Percentiles rank a stretch among this genome's conserved stretches.
Evolutionary conservation across 2,888 invertebrate species (phyloP).

Genomic region (Cryptophagus acutangulus): DNA sequence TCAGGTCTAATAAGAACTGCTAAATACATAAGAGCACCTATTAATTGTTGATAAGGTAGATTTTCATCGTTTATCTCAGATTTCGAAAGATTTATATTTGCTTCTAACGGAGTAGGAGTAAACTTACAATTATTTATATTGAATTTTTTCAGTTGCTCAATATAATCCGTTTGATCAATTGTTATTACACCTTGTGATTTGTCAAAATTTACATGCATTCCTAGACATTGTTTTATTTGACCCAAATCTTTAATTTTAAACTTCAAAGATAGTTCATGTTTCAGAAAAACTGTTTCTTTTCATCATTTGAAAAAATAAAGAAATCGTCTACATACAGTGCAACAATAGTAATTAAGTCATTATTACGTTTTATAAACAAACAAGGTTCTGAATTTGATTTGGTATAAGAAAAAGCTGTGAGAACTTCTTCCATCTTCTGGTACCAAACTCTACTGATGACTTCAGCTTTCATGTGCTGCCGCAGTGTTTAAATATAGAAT

Average conservation of each 20-base stretch:
- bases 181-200: too few relatives aligned
- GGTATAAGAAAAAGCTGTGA: neutral
- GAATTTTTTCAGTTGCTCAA: conserved; percentile 16
- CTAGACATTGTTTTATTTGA: conserved; percentile 22
- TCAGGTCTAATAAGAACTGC: too few relatives aligned
- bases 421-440: neutral
- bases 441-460: conserved; percentile 11
- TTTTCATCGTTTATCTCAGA: too few relatives aligned
- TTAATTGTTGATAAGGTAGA: too few relatives aligned
- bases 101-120: conserved; percentile 17
- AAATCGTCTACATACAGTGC: conserved; percentile 31
- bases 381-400: neutral
- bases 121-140: conserved; percentile 16
- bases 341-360: conserved; percentile 13
- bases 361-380: neutral
- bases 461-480: too few relatives aligned
- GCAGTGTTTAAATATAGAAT: too few relatives aligned
- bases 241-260: conserved; percentile 29
- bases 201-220: conserved; percentile 31
- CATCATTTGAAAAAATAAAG: conserved; percentile 20
- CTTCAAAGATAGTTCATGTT: conserved; percentile 14
- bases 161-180: conserved; percentile 17
- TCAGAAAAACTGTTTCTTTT: too few relatives aligned
- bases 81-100: too few relatives aligned
- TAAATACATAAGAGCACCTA: too few relatives aligned